phyloP scores from a whole-genome alignment of 2,888 invertebrate species.

The Agrotis ipsilon region DNA sequence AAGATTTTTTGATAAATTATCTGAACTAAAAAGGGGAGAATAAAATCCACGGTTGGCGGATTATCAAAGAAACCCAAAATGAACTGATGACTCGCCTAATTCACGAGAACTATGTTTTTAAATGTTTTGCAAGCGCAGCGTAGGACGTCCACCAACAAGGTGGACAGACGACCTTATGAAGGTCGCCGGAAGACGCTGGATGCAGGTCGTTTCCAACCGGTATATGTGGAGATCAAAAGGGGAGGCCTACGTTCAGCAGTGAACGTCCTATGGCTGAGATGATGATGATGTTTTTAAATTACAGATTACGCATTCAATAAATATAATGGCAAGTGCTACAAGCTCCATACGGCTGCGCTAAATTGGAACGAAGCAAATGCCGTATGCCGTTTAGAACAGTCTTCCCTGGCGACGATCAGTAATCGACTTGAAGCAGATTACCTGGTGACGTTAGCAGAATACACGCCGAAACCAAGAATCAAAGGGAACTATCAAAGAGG shows the following conservation, averaged over 20 bases:
- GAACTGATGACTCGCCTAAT: background rate
- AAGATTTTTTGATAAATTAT: too few species aligned
- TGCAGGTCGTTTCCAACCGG: too few species aligned
- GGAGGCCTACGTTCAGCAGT: too few species aligned
- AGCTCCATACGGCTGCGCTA: slow-evolving; percentile 76
- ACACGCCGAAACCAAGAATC: slow-evolving; percentile 1
- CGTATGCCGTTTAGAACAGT: slow-evolving; percentile 67
- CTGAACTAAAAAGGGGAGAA: too few species aligned
- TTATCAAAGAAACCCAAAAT: too few species aligned
- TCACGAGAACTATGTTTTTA: background rate
- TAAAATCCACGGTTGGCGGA: too few species aligned
- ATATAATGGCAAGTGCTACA: slow-evolving; percentile 77
- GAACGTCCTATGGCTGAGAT: too few species aligned
- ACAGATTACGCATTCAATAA: slow-evolving; percentile 76
- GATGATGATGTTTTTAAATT: slow-evolving; percentile 49
- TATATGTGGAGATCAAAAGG: too few species aligned
- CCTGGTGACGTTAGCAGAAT: slow-evolving; percentile 26
- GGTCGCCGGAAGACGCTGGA: too few species aligned
- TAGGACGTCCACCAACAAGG: too few species aligned
- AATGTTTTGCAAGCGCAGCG: too few species aligned
- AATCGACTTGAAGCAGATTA: slow-evolving; percentile 55
- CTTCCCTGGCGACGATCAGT: slow-evolving; percentile 77
- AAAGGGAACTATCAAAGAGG: slow-evolving; percentile 37
- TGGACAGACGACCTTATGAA: too few species aligned
- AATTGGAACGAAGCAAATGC: slow-evolving; percentile 80